Base-by-base conservation (phyloP, 2,797 vertebrate genomes). In the Phalloptychus januarius region DNA sequence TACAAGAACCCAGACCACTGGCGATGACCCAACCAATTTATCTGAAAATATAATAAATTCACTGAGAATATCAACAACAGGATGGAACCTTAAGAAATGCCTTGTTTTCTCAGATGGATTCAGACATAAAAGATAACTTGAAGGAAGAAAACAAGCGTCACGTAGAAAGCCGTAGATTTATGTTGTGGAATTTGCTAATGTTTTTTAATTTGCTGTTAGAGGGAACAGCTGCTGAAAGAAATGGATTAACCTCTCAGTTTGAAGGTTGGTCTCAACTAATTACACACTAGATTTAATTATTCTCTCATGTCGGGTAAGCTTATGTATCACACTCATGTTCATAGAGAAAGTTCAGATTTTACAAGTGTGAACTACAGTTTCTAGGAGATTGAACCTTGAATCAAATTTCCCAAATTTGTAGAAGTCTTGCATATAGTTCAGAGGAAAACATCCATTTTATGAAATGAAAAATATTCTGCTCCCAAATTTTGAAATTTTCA, bases 211-310 rank as follows among this genome's bases (percentile, higher is more conserved):
- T 77, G 5, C 48, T 65, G n/a, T 48, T 56, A 11, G 28, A 84
- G 74, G 33, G 44, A 82, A 31, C 20, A 71, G 12, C 31, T 44
- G 33, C 31, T 76, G 74, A 84, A 69, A 79, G 71, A 80, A 86
- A 81, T 74, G 15, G n/a, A 84, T 85, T 84, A 80, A 81, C 76
- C 72, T 82, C 31, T 63, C 23, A 78, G 74, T 83, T 72, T 80
- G 67, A 79, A 84, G 80, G 81, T 77, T 85, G 72, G 81, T 85
- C 28, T 79, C 63, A 36, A 54, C 28, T 44, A 80, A 50, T 87
- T 79, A 67, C 58, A 69, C 72, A 73, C 65, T 7, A 81, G 10
- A 72, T 73, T 45, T 52, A 75, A 83, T 79, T 36, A 77, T 75
- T 75, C 18, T 75, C 70, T 72, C 46, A 52, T 50, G 18, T 74